Conservation (phyloP, 2,888 invertebrate genomes). For the Zonitis immaculata region DNA sequence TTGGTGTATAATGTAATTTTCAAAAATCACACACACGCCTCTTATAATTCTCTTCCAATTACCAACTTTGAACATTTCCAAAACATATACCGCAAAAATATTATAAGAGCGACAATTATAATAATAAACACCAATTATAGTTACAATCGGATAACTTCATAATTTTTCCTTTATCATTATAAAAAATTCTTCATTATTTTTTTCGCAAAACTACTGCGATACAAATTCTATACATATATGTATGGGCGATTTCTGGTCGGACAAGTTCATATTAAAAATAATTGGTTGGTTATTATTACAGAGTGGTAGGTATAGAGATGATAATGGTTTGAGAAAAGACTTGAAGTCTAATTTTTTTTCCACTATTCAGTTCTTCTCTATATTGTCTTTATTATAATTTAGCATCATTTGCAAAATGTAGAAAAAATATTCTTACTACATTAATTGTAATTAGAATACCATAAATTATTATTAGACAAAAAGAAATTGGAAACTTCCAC, state of each 20-base stretch:
- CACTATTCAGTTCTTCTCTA: not conserved
- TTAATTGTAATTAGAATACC: not conserved
- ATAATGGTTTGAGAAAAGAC: not conserved
- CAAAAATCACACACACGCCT: too few relatives aligned
- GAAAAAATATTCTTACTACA: not conserved
- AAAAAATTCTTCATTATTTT: too few relatives aligned
- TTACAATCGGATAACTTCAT: too few relatives aligned
- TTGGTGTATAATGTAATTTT: too few relatives aligned
- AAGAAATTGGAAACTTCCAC: not conserved
- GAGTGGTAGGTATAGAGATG: not conserved
- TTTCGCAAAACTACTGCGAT: not conserved
- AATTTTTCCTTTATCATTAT: too few relatives aligned
- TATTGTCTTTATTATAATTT: not conserved
- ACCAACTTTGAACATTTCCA: too few relatives aligned
- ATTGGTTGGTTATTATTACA: slow-evolving; percentile 6
- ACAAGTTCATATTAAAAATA: slow-evolving; percentile 7
- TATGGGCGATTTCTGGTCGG: slow-evolving; percentile 1
- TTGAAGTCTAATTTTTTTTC: not conserved
- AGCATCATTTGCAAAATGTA: not conserved
- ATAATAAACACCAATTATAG: too few relatives aligned
- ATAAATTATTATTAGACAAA: not conserved
- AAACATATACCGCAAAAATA: too few relatives aligned
- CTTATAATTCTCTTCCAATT: too few relatives aligned
- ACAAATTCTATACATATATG: not conserved
- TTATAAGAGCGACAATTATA: too few relatives aligned